phyloP scores from a whole-genome alignment of 2,888 invertebrate species.

The Caenorhabditis auriculariae region DNA sequence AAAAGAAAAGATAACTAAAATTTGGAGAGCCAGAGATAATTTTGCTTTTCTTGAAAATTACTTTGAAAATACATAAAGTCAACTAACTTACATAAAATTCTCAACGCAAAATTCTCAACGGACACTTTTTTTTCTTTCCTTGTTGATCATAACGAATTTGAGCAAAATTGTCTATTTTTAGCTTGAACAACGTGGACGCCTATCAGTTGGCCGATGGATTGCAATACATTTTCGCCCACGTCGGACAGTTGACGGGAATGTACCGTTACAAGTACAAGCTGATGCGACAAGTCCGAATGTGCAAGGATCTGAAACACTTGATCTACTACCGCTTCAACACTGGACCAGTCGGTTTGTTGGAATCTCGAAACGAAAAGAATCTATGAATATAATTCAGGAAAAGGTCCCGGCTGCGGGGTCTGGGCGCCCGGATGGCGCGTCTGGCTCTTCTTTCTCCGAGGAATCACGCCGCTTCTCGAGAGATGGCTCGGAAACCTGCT shows the following conservation, averaged over 20 bases:
- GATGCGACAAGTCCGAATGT: constrained; percentile 77
- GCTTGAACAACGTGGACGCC: constrained; percentile 95
- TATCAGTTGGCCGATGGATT: constrained; percentile 95
- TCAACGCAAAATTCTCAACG: too few species aligned
- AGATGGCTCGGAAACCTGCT: constrained; percentile 98
- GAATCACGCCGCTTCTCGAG: constrained; percentile 94
- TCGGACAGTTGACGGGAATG: constrained; percentile 99
- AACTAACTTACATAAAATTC: too few species aligned
- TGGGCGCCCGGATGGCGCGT: constrained; percentile 84
- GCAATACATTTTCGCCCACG: constrained; percentile 98
- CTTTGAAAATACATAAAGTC: too few species aligned
- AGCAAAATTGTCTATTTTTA: constrained; percentile 3
- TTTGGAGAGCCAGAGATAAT: too few species aligned
- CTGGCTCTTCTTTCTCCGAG: constrained; percentile 99
- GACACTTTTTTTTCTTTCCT: too few species aligned
- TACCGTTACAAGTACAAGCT: constrained; percentile 73
- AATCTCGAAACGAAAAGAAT: neutral
- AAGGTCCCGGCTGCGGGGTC: constrained; percentile 63
- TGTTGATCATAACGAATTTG: too few species aligned
- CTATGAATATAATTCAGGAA: constrained; percentile 31
- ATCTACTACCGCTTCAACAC: constrained; percentile 83
- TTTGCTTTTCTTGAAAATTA: too few species aligned
- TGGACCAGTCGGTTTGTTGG: constrained; percentile 57
- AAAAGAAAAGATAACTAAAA: too few species aligned
- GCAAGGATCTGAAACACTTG: constrained; percentile 98